Conservation (phyloP, 2,113 vertebrate species). For the Corvus cornix region DNA sequence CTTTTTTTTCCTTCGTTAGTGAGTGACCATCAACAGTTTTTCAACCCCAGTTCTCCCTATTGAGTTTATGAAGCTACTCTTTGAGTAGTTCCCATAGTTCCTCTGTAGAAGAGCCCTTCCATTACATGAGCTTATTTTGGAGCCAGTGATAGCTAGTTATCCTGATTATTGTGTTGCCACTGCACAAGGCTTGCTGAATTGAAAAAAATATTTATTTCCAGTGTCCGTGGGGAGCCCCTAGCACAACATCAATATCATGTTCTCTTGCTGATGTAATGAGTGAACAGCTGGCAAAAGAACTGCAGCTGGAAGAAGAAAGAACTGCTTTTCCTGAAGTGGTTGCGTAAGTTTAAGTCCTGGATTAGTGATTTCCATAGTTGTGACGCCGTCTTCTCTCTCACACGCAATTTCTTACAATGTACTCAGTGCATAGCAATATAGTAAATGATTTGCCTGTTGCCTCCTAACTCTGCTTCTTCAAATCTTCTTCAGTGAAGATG, state of each 20-base stretch:
- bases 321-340: conserved; percentile 70
- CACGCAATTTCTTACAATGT: neutral
- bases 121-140: neutral
- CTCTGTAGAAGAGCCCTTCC: neutral
- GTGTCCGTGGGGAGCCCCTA: conserved; percentile 87
- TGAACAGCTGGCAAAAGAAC: conserved; percentile 88
- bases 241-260: conserved; percentile 73
- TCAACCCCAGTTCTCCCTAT: accelerated
- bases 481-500: neutral
- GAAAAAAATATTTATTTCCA: conserved; percentile 57
- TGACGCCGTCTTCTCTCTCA: neutral
- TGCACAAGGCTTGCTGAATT: neutral
- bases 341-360: conserved; percentile 74
- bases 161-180: neutral
- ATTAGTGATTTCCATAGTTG: neutral
- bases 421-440: neutral
- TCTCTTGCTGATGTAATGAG: conserved; percentile 96
- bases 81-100: neutral
- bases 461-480: neutral
- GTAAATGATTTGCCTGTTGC: neutral
- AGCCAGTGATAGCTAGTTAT: neutral
- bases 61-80: neutral
- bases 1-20: accelerated
- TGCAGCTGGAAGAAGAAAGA: conserved; percentile 88
- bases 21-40: neutral